Evolutionary conservation across 2,113 vertebrate species (phyloP).

Genomic region (Xenopus borealis): DNA sequence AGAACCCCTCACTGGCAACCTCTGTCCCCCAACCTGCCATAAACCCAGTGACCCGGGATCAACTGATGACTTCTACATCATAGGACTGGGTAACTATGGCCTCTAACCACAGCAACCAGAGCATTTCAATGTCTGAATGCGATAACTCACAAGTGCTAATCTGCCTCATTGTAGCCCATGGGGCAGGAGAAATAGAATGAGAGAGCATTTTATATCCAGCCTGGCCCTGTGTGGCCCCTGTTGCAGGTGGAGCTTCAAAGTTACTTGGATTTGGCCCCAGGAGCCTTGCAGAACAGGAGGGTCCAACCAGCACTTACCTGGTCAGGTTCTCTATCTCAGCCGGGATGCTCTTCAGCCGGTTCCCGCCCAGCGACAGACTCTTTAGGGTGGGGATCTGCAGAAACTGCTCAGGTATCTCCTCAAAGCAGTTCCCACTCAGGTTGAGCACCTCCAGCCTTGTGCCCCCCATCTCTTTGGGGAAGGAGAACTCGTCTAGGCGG

Average conservation of each 20-base stretch:
- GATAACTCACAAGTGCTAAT: background rate
- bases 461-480: conserved; percentile 81
- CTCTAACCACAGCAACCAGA: background rate
- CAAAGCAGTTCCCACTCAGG: conserved; percentile 90
- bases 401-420: conserved; percentile 77
- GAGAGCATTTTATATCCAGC: no score
- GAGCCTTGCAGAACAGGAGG: background rate
- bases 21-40: no score
- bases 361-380: conserved; percentile 92
- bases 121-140: background rate
- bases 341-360: conserved; percentile 86
- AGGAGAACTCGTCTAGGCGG: conserved; percentile 79
- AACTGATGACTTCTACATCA: no score
- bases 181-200: no score
- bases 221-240: background rate
- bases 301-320: conserved; percentile 65
- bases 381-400: conserved; percentile 77
- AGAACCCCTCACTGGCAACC: no score
- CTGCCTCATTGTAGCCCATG: background rate
- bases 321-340: conserved; percentile 83
- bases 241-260: background rate
- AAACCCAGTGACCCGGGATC: no score
- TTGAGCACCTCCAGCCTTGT: conserved; percentile 85
- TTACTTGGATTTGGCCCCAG: background rate
- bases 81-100: no score